A percentile compares a stretch with the other conserved stretches of the same genome.
phyloP scores from a whole-genome alignment of 2,113 vertebrate genomes.

The Ascaphus truei region DNA sequence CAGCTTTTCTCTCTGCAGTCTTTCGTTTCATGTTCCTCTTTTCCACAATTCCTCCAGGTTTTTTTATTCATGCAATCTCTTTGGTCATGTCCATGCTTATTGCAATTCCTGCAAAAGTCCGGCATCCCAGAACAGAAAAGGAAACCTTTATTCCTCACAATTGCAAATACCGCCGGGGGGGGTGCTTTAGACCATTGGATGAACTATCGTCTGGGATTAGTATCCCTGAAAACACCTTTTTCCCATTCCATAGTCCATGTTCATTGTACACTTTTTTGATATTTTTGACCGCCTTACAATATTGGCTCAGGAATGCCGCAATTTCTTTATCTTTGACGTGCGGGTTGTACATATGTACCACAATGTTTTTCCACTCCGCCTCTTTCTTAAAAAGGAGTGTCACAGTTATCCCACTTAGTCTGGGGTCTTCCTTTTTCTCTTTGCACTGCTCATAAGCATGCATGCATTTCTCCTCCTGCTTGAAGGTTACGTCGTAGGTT shows the following conservation, averaged over 20 bases:
- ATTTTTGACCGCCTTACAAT: neutral
- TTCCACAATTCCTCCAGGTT: neutral
- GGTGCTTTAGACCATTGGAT: neutral
- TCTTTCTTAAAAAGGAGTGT: no score
- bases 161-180: neutral
- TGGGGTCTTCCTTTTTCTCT: neutral
- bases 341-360: neutral
- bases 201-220: neutral
- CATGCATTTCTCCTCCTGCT: no score
- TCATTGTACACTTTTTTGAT: neutral
- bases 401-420: neutral
- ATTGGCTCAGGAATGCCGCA: neutral
- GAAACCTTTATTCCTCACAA: neutral
- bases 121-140: neutral
- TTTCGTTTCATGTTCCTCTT: neutral
- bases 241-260: neutral
- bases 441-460: neutral
- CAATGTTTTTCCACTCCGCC: neutral
- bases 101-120: neutral
- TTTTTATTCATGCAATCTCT: neutral
- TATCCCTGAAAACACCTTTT: neutral
- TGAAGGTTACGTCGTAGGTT: neutral
- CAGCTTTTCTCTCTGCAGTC: no score
- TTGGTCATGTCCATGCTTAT: neutral
- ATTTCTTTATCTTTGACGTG: neutral